Evolutionary conservation across 2,888 invertebrate genomes (phyloP).

Genomic region (Selenia dentaria): DNA sequence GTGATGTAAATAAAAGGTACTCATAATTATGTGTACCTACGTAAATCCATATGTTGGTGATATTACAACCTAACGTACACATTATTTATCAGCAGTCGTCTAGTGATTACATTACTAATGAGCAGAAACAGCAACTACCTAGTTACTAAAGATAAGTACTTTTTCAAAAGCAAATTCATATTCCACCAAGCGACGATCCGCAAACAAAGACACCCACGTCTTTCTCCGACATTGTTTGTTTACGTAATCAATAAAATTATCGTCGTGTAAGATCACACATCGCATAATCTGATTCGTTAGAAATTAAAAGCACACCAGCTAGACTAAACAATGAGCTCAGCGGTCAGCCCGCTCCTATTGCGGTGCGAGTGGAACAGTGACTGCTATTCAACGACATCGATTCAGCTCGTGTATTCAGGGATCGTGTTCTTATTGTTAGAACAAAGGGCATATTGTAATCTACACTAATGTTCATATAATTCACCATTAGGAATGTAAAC

Average conservation of each 20-base stretch:
- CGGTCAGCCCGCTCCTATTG: constrained; percentile 42
- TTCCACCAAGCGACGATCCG: not conserved
- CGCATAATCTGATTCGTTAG: constrained; percentile 55
- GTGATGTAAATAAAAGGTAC: no score
- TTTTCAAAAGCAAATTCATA: no score
- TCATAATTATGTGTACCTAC: no score
- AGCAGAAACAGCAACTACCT: no score
- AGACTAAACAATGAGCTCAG: constrained; percentile 84
- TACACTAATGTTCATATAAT: constrained; percentile 17
- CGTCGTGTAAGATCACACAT: constrained; percentile 45
- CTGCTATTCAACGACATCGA: constrained; percentile 32
- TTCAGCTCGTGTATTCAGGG: constrained; percentile 31
- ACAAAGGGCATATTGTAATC: constrained; percentile 32
- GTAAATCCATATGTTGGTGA: no score
- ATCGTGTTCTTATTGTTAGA: constrained; percentile 29
- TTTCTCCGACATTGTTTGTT: constrained; percentile 16
- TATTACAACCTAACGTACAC: no score
- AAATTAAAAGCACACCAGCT: constrained; percentile 62
- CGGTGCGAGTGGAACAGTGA: constrained; percentile 48
- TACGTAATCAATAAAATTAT: constrained; percentile 42
- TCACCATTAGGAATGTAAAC: constrained; percentile 8
- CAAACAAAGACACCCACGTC: constrained; percentile 22
- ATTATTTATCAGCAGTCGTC: no score
- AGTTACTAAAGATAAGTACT: no score
- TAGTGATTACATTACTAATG: no score